These are phyloP conservation scores for Mycogona germanica DNA, from an alignment of 2,888 invertebrate genomes.

Conservation along the genomic window DNA sequence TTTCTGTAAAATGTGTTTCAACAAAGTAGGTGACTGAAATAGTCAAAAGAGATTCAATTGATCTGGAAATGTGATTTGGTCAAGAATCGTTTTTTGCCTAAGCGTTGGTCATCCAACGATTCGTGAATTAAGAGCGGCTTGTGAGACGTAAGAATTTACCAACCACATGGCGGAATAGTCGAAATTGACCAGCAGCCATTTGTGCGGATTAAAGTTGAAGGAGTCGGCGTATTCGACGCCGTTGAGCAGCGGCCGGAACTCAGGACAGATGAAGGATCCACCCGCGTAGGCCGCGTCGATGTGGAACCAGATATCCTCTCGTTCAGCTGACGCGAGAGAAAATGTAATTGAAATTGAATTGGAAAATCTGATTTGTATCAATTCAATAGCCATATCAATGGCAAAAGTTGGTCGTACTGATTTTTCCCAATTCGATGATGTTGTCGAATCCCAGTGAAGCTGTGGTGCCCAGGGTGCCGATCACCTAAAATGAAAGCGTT, in stretches of 20 bases:
- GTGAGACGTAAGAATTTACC: neutral
- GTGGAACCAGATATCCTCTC: conserved; percentile 74
- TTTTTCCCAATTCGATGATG: conserved; percentile 63
- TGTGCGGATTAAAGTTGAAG: conserved; percentile 88
- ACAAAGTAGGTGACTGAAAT: too few species aligned
- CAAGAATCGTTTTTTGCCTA: too few species aligned
- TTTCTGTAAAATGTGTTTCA: too few species aligned
- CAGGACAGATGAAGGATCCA: conserved; percentile 80
- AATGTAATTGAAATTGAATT: neutral
- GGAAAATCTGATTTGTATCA: neutral
- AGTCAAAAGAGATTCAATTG: too few species aligned
- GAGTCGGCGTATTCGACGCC: conserved; percentile 75
- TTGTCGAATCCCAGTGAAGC: conserved; percentile 92
- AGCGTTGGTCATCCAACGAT: neutral
- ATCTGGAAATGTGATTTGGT: too few species aligned
- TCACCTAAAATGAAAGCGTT: conserved; percentile 42
- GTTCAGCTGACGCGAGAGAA: conserved; percentile 30
- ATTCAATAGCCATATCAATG: neutral
- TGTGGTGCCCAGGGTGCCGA: conserved; percentile 87
- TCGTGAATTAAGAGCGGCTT: neutral
- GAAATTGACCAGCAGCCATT: conserved; percentile 89
- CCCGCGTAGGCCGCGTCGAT: conserved; percentile 84
- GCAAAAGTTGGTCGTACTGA: conserved; percentile 43
- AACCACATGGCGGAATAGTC: conserved; percentile 94
- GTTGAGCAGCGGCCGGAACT: conserved; percentile 53